These are phyloP conservation scores for Octomys mimax DNA, from an alignment of 2,797 vertebrate species.

Conservation along the genomic window DNA sequence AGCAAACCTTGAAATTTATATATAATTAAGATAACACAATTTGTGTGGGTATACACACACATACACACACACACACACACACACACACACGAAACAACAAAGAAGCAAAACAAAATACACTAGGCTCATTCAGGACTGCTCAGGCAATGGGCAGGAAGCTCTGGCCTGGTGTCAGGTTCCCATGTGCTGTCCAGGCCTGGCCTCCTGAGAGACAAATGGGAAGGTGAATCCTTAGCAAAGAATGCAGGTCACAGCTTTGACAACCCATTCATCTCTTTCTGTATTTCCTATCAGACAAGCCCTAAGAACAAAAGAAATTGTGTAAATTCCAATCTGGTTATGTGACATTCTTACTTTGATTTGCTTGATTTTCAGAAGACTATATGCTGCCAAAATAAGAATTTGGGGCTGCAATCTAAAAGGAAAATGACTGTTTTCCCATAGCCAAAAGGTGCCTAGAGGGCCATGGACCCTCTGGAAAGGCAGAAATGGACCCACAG, in stretches of 20 bases:
- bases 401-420: not conserved
- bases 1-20: not conserved
- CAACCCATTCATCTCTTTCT: not conserved
- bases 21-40: not conserved
- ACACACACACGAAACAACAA: not conserved
- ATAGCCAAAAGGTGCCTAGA: not conserved
- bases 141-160: not conserved
- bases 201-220: not conserved
- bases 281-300: not conserved
- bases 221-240: too few species aligned
- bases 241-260: rapidly evolving
- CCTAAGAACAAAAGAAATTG: not conserved
- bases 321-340: not conserved
- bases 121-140: not conserved
- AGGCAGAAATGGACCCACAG: too few species aligned
- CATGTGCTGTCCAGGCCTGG: not conserved
- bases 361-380: constrained; percentile 62
- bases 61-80: too few species aligned
- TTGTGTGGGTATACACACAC: too few species aligned
- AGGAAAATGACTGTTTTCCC: not conserved
- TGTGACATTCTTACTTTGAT: constrained; percentile 19
- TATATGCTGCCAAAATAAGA: constrained; percentile 45
- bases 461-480: not conserved
- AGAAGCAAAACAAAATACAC: not conserved
- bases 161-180: not conserved